These are phyloP conservation scores for Nudaria mundana DNA, from an alignment of 2,888 invertebrate species.

Conservation along the genomic window DNA sequence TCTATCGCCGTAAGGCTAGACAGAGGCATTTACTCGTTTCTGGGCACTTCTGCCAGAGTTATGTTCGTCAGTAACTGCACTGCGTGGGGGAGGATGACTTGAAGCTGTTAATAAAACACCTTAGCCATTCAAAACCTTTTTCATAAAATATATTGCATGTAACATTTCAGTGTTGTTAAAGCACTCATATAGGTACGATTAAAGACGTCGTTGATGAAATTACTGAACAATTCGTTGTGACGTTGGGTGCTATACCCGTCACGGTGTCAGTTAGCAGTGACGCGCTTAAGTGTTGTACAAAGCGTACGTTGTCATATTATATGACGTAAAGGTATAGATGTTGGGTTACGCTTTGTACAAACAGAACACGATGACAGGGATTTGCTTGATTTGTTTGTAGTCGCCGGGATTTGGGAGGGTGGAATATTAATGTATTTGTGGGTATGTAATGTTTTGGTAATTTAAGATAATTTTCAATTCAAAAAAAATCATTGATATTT, in stretches of 20 bases:
- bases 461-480: too few species aligned
- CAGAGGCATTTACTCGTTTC: too few species aligned
- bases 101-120: too few species aligned
- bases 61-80: too few species aligned
- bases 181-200: conserved; percentile 3
- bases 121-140: too few species aligned
- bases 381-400: conserved; percentile 25
- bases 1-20: too few species aligned
- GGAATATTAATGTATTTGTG: conserved; percentile 21
- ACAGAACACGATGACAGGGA: conserved; percentile 15
- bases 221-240: conserved; percentile 12
- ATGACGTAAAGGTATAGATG: conserved; percentile 7
- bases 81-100: too few species aligned
- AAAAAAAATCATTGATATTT: too few species aligned
- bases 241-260: conserved; percentile 12
- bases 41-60: too few species aligned
- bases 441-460: background rate
- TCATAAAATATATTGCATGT: too few species aligned
- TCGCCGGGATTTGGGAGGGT: conserved; percentile 15
- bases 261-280: conserved; percentile 6
- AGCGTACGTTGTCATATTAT: conserved; percentile 11
- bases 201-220: conserved; percentile 3
- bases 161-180: conserved; percentile 1
- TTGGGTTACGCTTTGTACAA: conserved; percentile 11
- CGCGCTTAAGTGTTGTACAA: conserved; percentile 23